phyloP scores from a whole-genome alignment of 53 echinoderm and acorn worm genomes.

The Temnopleurus reevesii region DNA sequence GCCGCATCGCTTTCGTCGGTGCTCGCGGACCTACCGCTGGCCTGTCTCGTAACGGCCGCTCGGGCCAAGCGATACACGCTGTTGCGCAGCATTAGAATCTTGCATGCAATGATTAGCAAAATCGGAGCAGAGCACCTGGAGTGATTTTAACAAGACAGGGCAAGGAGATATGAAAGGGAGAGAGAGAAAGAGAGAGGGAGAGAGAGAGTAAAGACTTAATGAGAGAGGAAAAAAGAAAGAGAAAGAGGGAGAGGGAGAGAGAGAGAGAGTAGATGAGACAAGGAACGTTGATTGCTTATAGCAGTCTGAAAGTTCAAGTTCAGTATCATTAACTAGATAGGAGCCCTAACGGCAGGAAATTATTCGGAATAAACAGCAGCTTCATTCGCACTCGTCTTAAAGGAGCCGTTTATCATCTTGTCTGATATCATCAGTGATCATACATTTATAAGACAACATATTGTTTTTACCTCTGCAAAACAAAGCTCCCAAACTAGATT shows the following conservation, averaged over 20 bases:
- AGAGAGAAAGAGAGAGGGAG: conserved; percentile 7
- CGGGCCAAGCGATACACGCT: conserved; percentile 25
- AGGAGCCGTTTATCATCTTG: not conserved
- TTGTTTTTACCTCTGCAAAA: too few species aligned
- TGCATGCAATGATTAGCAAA: conserved; percentile 42
- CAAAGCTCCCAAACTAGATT: too few species aligned
- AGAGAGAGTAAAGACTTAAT: not conserved
- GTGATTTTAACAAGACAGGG: conserved; percentile 61
- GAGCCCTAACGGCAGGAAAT: conserved; percentile 26
- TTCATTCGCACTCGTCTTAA: not conserved
- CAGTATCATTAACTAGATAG: conserved; percentile 49
- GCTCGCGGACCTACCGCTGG: conserved; percentile 44
- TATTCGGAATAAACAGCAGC: conserved; percentile 47
- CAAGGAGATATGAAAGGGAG: conserved; percentile 3
- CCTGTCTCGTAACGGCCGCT: conserved; percentile 38
- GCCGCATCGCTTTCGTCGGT: conserved; percentile 24
- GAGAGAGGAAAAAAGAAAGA: not conserved
- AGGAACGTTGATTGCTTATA: conserved; percentile 16
- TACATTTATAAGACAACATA: too few species aligned
- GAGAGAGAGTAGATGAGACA: not conserved
- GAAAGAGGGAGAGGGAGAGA: not conserved
- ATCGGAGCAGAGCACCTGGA: conserved; percentile 44
- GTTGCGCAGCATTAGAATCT: conserved; percentile 8
- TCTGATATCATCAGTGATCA: too few species aligned
- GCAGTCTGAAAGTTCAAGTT: conserved; percentile 45